Evolutionary conservation across 92 coral and sea anemone species (phyloP), one percentile per base, ranked within the genome.

Genomic region (Phymanthus crucifer): DNA sequence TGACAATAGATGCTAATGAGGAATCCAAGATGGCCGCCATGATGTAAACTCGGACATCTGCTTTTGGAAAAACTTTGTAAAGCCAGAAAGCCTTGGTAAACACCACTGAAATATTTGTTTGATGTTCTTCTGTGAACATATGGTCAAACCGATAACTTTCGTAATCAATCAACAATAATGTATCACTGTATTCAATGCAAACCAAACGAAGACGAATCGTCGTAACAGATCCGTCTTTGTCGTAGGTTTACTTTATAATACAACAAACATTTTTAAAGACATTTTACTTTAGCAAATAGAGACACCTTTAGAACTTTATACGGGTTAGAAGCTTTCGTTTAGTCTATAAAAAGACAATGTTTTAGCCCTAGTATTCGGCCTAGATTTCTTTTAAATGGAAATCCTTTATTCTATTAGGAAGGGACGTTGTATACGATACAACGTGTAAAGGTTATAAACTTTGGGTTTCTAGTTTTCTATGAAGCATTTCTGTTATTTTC

Each of bases 101-200:
- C 74, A 16, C 38, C 38, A 19, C 8, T 70, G 50, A 70, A 47
- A 34, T 70, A n/a, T 70, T 70, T 70, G 74, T 70, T 36, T 70
- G 23, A 37, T 70, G 4, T 32, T 19, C 52, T 18, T 32, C 43
- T 36, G 74, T 16, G 14, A 4, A 32, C 74, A 70, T 70, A 23
- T 70, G 40, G 19, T 70, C 74, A 70, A 70, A 21, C 74, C 43
- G 46, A 33, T 40, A 34, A 70, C 21, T 70, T 70, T 32, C 45
- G 45, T 70, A 34, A 70, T 70, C 74, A 34, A 33, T 71, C 54
- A 71, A 40, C 36, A 71, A 31, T 2, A n/a, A 38, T 35, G 9
- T 36, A 38, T 40, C 4, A 7, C 34, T 23, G 54, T 40, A 71
- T 26, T 21, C 46, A 40, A 19, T 9, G 27, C 74, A 70, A 70